Conservation (phyloP, 2,797 vertebrate genomes). For the Darevskia nairensis region DNA sequence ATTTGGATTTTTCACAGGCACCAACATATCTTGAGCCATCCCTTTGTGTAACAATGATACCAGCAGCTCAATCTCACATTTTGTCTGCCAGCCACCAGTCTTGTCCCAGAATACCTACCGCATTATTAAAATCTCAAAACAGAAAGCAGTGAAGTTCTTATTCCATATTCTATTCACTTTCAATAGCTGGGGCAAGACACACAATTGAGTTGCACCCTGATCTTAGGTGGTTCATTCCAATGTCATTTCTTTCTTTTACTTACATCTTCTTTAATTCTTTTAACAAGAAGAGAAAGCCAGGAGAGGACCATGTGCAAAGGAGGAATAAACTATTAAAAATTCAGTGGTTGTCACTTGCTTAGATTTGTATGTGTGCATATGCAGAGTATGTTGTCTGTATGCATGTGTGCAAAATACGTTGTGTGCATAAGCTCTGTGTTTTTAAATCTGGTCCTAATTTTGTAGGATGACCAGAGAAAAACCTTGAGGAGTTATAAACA, state of each 20-base stretch:
- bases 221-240: background rate
- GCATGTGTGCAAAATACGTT: background rate
- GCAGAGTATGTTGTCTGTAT: background rate
- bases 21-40: background rate
- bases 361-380: background rate
- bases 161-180: background rate
- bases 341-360: background rate
- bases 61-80: background rate
- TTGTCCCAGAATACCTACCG: too few relatives aligned
- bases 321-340: background rate
- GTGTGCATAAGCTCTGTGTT: too few relatives aligned
- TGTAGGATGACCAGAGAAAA: background rate
- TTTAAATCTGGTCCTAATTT: background rate
- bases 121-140: background rate
- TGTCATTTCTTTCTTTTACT: background rate
- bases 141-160: background rate
- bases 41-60: background rate
- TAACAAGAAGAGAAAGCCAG: background rate
- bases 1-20: background rate
- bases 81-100: background rate
- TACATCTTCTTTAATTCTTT: background rate
- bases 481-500: background rate
- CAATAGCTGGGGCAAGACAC: background rate
- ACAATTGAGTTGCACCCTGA: background rate
- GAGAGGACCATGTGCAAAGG: background rate